Conservation (phyloP, 2,888 invertebrate genomes). For the Chymomyza procnemis region DNA sequence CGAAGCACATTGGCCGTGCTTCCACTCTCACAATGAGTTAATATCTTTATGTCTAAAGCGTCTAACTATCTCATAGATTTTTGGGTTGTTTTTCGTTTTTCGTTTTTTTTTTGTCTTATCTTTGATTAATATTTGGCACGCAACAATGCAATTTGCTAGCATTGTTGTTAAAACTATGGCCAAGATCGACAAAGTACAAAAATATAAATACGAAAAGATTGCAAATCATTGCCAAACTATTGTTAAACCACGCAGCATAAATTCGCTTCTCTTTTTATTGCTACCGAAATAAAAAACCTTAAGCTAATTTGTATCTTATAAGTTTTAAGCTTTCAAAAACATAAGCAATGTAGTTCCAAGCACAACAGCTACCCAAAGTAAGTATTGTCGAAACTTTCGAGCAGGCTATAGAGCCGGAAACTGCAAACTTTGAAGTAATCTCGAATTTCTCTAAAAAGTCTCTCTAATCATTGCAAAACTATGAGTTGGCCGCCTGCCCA, state of each 20-base stretch:
- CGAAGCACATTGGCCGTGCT: neutral
- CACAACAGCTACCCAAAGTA: too few relatives aligned
- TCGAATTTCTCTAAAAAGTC: too few relatives aligned
- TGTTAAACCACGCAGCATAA: neutral
- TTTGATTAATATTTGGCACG: slow-evolving; percentile 67
- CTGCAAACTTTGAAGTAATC: too few relatives aligned
- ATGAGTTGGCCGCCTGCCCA: too few relatives aligned
- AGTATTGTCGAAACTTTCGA: too few relatives aligned
- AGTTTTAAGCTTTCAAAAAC: neutral
- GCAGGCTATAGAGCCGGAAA: too few relatives aligned
- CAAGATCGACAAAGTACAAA: neutral
- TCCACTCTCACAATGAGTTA: slow-evolving; percentile 14
- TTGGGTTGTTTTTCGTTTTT: slow-evolving; percentile 14
- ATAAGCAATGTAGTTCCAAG: too few relatives aligned
- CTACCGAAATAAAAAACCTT: neutral
- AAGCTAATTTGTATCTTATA: neutral
- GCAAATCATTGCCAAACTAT: slow-evolving; percentile 24
- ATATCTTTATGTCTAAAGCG: slow-evolving; percentile 8
- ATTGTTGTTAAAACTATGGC: slow-evolving; percentile 9
- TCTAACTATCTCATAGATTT: slow-evolving; percentile 22
- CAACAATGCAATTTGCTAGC: slow-evolving; percentile 62
- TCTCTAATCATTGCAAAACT: too few relatives aligned
- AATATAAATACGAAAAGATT: slow-evolving; percentile 21
- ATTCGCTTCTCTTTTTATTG: too few relatives aligned
- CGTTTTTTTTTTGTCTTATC: slow-evolving; percentile 30